Conservation (phyloP, 2,113 vertebrate genomes). For the Xenopus tropicalis region DNA sequence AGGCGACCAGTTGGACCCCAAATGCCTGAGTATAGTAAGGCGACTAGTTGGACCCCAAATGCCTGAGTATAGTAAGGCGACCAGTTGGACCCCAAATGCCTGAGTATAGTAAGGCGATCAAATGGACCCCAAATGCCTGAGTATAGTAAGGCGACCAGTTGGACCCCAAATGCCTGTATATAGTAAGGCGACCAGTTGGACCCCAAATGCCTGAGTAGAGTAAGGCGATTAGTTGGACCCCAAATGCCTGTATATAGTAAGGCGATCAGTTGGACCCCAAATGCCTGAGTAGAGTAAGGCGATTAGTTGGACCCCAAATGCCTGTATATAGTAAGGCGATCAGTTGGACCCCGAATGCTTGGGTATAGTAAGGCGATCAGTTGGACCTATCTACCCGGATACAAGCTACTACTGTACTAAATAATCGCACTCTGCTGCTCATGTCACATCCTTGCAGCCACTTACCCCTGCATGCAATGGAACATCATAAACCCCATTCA, state of each 20-base stretch:
- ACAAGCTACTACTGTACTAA: slow-evolving; percentile 53
- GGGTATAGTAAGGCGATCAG: slow-evolving; percentile 57
- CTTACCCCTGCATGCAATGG: slow-evolving; percentile 45
- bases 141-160: slow-evolving; percentile 61
- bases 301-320: slow-evolving; percentile 63
- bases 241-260: slow-evolving; percentile 68
- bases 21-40: no score
- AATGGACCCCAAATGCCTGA: no score
- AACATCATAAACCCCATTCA: no score
- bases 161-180: slow-evolving; percentile 66
- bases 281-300: slow-evolving; percentile 69
- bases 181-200: slow-evolving; percentile 65
- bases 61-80: no score
- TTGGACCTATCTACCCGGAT: slow-evolving; percentile 71
- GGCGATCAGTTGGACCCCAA: slow-evolving; percentile 59
- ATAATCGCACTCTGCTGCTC: slow-evolving; percentile 66
- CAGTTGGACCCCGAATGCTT: no score
- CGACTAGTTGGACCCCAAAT: slow-evolving; percentile 62
- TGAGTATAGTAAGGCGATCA: no score
- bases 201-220: slow-evolving; percentile 67
- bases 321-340: slow-evolving; percentile 66
- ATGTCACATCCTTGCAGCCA: slow-evolving; percentile 70
- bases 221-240: slow-evolving; percentile 62
- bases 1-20: slow-evolving; percentile 62
- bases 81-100: slow-evolving; percentile 63